Conservation (phyloP, 1,140 invertebrate genomes). For the Pantala flavescens region DNA sequence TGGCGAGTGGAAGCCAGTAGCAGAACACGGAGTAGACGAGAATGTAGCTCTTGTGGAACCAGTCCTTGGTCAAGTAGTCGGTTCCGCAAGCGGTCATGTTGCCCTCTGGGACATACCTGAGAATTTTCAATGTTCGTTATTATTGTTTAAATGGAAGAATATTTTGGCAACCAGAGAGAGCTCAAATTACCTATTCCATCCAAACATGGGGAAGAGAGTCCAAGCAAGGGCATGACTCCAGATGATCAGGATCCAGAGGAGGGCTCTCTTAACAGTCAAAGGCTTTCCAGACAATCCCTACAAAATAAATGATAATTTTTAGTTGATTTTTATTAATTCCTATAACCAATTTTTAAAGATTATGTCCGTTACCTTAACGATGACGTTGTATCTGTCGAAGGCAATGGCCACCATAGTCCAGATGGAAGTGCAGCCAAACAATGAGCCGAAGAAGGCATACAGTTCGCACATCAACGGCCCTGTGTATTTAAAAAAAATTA, state of each 20-base stretch:
- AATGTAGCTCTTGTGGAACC: constrained; percentile 54
- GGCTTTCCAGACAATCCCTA: constrained; percentile 28
- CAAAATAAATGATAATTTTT: background rate
- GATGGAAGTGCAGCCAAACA: constrained; percentile 40
- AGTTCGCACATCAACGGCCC: constrained; percentile 37
- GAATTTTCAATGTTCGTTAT: constrained; percentile 16
- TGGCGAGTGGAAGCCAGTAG: constrained; percentile 57
- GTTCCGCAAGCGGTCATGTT: constrained; percentile 79
- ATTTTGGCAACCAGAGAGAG: too few relatives aligned
- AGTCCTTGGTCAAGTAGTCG: constrained; percentile 62
- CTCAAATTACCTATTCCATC: constrained; percentile 13
- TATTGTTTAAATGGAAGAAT: too few relatives aligned
- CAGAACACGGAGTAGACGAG: constrained; percentile 57
- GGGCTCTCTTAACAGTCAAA: constrained; percentile 33
- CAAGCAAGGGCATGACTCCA: constrained; percentile 37
- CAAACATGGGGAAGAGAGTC: constrained; percentile 32
- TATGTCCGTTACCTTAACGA: constrained; percentile 27
- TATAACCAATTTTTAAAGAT: background rate
- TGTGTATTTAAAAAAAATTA: too few relatives aligned
- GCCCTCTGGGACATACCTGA: constrained; percentile 74
- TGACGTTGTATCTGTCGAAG: constrained; percentile 40
- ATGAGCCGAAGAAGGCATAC: constrained; percentile 38
- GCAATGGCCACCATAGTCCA: constrained; percentile 37
- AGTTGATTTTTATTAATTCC: background rate
- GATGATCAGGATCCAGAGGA: constrained; percentile 33